Conservation (phyloP, 2,797 vertebrate genomes). For the Pseudochromis fuscus region DNA sequence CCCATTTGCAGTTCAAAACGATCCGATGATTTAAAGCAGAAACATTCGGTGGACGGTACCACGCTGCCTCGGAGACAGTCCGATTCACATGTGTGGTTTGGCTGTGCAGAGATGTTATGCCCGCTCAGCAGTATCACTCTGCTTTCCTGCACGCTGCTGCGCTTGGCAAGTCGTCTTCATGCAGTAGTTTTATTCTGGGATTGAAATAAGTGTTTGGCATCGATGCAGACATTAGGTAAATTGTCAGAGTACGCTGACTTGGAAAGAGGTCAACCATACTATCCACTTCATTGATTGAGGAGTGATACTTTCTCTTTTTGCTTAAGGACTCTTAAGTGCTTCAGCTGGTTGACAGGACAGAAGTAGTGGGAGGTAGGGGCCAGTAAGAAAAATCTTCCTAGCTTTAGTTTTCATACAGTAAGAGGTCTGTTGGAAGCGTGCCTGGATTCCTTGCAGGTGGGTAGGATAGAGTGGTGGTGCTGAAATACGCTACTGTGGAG, state of each 20-base stretch:
- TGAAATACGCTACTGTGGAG: slow-evolving; percentile 27
- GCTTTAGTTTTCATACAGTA: slow-evolving; percentile 45
- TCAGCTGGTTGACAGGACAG: slow-evolving; percentile 24
- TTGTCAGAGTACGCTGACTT: slow-evolving; percentile 34
- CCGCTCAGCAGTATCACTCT: slow-evolving; percentile 15
- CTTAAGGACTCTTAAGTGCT: slow-evolving; percentile 44
- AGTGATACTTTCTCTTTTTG: slow-evolving; percentile 47
- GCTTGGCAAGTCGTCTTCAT: slow-evolving; percentile 30
- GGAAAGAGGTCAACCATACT: slow-evolving; percentile 49
- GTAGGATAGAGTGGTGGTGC: slow-evolving; percentile 10
- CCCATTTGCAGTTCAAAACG: too few species aligned
- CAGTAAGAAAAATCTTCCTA: slow-evolving; percentile 28
- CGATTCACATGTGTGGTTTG: slow-evolving; percentile 17
- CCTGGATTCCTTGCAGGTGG: slow-evolving; percentile 41
- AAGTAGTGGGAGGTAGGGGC: slow-evolving; percentile 44
- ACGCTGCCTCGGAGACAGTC: background rate
- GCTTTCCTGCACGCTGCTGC: slow-evolving; percentile 12
- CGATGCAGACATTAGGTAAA: slow-evolving; percentile 45
- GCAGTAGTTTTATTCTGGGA: slow-evolving; percentile 20
- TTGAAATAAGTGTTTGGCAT: slow-evolving; percentile 38
- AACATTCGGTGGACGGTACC: background rate
- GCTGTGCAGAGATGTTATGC: slow-evolving; percentile 19
- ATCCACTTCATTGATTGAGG: slow-evolving; percentile 51
- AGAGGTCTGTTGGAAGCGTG: slow-evolving; percentile 38
- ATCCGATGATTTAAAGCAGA: slow-evolving; percentile 7